Conservation (phyloP, 2,888 invertebrate genomes). For the Pachymerium ferrugineum region DNA sequence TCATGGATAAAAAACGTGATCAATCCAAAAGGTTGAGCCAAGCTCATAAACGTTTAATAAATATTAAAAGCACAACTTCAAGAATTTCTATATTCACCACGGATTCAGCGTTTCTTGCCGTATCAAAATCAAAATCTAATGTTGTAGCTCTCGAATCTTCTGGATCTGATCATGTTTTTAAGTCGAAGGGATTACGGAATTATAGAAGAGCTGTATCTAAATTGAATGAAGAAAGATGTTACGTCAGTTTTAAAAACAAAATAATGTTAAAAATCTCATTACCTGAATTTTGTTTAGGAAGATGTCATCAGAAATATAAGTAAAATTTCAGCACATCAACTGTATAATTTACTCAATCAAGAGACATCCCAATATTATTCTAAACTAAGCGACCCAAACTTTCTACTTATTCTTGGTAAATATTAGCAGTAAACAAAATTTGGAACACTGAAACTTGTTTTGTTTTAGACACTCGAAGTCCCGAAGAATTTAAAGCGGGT, state of each 20-base stretch:
- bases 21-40: too few relatives aligned
- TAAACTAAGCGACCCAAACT: background rate
- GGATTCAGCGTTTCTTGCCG: background rate
- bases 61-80: background rate
- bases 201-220: background rate
- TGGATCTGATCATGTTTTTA: background rate
- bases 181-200: background rate
- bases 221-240: background rate
- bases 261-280: background rate
- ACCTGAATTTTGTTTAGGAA: background rate
- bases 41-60: background rate
- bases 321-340: background rate
- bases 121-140: background rate
- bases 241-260: background rate
- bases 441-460: background rate
- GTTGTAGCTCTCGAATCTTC: background rate
- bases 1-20: background rate
- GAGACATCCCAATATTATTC: background rate
- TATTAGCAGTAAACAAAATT: background rate
- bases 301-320: background rate
- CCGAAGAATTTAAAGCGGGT: background rate
- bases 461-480: background rate
- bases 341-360: slow-evolving; percentile 29
- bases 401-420: background rate
- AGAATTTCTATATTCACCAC: background rate